Conservation (phyloP, 2,888 invertebrate genomes). For the Tanytarsus gracilentus region DNA sequence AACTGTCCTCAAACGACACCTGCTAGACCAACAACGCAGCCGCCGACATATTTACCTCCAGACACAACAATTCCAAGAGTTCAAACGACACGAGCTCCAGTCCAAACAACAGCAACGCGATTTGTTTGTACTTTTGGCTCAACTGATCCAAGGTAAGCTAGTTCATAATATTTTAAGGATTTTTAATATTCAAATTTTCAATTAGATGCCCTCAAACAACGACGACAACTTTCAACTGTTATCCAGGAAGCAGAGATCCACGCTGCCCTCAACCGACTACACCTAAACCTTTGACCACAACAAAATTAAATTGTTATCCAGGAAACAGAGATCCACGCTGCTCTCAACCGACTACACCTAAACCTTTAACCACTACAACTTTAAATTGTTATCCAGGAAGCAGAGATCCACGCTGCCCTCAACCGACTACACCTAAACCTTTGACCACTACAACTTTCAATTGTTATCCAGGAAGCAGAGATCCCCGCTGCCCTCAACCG, state of each 20-base stretch:
- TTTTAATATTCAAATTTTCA: constrained; percentile 34
- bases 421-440: constrained; percentile 33
- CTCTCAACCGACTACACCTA: constrained; percentile 31
- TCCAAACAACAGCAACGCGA: constrained; percentile 35
- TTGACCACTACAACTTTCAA: not conserved
- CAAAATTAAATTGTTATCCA: constrained; percentile 35
- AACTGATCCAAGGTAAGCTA: constrained; percentile 37
- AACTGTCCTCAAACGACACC: constrained; percentile 33
- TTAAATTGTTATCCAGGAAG: constrained; percentile 36
- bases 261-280: constrained; percentile 35
- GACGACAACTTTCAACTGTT: constrained; percentile 33
- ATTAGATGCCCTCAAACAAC: constrained; percentile 34
- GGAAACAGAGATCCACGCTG: constrained; percentile 37
- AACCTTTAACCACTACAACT: not conserved
- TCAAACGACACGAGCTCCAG: constrained; percentile 31
- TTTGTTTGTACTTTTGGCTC: constrained; percentile 39
- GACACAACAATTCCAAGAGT: not conserved
- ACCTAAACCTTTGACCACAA: not conserved
- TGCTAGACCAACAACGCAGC: constrained; percentile 32
- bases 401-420: constrained; percentile 33
- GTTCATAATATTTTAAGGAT: constrained; percentile 42
- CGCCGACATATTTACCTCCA: constrained; percentile 31
- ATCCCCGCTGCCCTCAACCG: constrained; percentile 35
- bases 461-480: constrained; percentile 2
- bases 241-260: constrained; percentile 37